Base-by-base conservation (phyloP, 2,888 invertebrate species). In the Apantesis nais region DNA sequence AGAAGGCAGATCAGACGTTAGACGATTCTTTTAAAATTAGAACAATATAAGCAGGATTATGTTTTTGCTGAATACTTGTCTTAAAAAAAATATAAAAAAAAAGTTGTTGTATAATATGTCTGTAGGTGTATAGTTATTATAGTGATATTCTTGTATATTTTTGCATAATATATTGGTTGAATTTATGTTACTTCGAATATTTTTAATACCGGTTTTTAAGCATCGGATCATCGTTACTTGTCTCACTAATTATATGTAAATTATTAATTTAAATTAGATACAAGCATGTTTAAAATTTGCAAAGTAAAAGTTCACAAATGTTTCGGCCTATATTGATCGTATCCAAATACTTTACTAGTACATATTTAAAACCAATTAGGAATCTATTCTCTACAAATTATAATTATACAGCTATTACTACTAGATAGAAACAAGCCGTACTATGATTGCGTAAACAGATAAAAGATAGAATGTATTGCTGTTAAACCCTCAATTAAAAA, bases 401-500 rank as follows among this genome's bases (percentile, higher is more conserved):
- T 25, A 63, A 63, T 25, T 9, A 29, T 29, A 63, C 29, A 41
- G 25, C 2, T 63, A 25, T 29, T 58, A 58, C 8, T 8, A 41
- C 25, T 19, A 25, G 41, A 19, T 9, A 41, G 41, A 44, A n/a
- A 63, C 29, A 4, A 63, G 41, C 12, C 29, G 12, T 1, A 31
- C 31, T 19, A 41, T 58, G 37, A 67, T 79, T 79, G 70, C 76
- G 68, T 37, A 79, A 81, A 60, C 31, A 65, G 14, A 67, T 68
- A 12, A 22, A 34, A 34, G 60, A 22, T 60, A 55, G 55, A 73
- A 52, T 69, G 22, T 41, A 37, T 73, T 73, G 68, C 69, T 68
- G 72, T 70, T 66, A 63, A 64, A 77, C 67, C 68, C 31, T 72
- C 79, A 81, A 82, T 82, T 81, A 82, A 76, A 82, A 79, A 81